A percentile compares a stretch with the other conserved stretches of the same genome.
Conservation (phyloP, 2,113 vertebrate species). For the Pedionomus torquatus region DNA sequence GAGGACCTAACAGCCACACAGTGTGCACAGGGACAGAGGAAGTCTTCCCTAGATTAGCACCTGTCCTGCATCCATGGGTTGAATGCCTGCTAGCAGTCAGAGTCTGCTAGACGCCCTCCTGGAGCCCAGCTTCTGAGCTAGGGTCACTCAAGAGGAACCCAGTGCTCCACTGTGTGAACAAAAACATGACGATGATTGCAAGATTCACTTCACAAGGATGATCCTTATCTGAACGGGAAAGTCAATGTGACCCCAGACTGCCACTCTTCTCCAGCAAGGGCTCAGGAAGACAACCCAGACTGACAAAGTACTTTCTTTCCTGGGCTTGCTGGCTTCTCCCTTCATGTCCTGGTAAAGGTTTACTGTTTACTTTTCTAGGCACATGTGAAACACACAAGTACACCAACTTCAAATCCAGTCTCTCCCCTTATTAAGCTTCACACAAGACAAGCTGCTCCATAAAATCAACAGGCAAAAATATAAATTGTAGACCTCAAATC, state of each 20-base stretch:
- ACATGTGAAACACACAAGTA: background rate
- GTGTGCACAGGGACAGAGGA: rapidly evolving
- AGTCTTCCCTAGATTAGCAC: background rate
- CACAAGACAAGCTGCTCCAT: background rate
- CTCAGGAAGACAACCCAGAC: background rate
- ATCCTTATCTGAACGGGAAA: background rate
- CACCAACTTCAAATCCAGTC: background rate
- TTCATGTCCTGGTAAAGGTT: background rate
- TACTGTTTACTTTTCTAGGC: background rate
- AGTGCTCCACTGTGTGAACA: background rate
- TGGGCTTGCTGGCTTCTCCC: background rate
- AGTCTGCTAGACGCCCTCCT: background rate
- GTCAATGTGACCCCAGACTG: background rate
- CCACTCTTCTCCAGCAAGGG: background rate
- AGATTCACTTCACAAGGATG: background rate
- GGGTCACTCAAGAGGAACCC: background rate
- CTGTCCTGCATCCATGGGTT: background rate
- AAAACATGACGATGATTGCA: background rate
- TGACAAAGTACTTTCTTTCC: background rate
- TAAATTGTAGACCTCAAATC: background rate
- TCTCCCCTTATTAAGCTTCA: background rate
- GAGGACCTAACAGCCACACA: background rate
- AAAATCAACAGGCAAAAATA: background rate
- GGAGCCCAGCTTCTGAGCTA: background rate
- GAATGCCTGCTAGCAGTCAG: background rate